Evolutionary conservation across 1,140 invertebrate genomes (phyloP).

Genomic region (Elysia chlorotica): DNA sequence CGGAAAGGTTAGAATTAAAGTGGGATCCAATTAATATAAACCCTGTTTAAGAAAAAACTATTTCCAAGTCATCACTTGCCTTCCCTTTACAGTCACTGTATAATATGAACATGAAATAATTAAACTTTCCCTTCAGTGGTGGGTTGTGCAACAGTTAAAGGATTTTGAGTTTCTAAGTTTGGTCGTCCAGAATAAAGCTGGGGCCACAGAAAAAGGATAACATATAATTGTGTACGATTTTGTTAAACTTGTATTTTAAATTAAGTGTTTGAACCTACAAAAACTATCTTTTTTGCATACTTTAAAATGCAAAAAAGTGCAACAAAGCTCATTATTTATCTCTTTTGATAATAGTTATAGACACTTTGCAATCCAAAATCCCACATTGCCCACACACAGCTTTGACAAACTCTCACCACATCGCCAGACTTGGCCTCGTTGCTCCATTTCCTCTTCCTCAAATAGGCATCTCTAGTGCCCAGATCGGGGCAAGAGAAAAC

Average conservation of each 20-base stretch:
- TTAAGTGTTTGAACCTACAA: neutral
- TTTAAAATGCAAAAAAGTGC: neutral
- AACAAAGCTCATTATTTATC: neutral
- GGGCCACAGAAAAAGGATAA: too few relatives aligned
- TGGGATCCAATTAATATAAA: too few relatives aligned
- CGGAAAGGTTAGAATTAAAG: too few relatives aligned
- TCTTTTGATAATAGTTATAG: neutral
- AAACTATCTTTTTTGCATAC: neutral
- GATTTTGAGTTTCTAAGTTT: too few relatives aligned
- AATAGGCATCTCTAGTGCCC: slow-evolving; percentile 2
- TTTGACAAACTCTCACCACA: neutral
- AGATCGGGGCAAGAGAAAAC: slow-evolving; percentile 15
- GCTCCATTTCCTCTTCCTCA: neutral
- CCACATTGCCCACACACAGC: neutral
- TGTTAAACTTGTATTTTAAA: neutral
- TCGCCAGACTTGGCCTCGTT: slow-evolving; percentile 11
- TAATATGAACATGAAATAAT: too few relatives aligned
- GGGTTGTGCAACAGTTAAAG: too few relatives aligned
- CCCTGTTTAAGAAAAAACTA: too few relatives aligned
- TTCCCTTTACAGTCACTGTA: too few relatives aligned
- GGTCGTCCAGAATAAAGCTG: too few relatives aligned
- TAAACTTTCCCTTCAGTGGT: too few relatives aligned
- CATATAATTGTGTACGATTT: neutral
- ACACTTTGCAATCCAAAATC: neutral
- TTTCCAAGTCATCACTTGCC: too few relatives aligned